Conservation (phyloP, 1,140 invertebrate genomes). For the Cotesia vestalis region DNA sequence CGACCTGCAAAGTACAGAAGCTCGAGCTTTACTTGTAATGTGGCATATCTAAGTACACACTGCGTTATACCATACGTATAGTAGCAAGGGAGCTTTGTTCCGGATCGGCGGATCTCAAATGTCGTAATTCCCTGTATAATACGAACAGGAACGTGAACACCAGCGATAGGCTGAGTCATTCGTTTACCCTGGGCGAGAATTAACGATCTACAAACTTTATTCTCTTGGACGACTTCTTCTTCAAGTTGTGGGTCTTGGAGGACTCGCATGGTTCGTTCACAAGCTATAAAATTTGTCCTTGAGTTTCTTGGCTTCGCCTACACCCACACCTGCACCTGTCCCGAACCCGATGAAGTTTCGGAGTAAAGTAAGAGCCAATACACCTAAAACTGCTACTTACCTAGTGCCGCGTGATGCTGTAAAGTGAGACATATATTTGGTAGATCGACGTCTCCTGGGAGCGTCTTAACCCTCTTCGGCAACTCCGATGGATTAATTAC, state of each 20-base stretch:
- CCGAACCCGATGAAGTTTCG: conserved; percentile 15
- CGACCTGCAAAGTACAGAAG: background rate
- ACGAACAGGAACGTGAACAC: background rate
- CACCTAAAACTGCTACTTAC: conserved; percentile 9
- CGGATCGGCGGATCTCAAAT: conserved; percentile 28
- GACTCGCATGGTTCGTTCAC: conserved; percentile 34
- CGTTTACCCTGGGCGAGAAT: conserved; percentile 35
- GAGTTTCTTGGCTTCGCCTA: background rate
- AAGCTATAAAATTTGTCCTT: conserved; percentile 34
- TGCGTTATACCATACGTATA: no score
- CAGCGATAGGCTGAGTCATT: conserved; percentile 29
- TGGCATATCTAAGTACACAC: no score
- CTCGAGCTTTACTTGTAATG: no score
- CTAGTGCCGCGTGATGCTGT: background rate
- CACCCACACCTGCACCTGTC: no score
- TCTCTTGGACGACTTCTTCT: no score
- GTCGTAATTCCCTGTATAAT: conserved; percentile 2
- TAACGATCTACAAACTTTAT: conserved; percentile 40
- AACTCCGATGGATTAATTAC: conserved; percentile 37
- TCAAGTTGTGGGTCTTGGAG: background rate
- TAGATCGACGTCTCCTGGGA: conserved; percentile 38
- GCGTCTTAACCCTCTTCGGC: conserved; percentile 31
- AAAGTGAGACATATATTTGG: conserved; percentile 35
- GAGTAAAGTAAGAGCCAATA: conserved; percentile 29
- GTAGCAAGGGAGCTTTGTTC: conserved; percentile 2